phyloP scores from a whole-genome alignment of 2,888 invertebrate genomes.

The Microplitis deprimator region DNA sequence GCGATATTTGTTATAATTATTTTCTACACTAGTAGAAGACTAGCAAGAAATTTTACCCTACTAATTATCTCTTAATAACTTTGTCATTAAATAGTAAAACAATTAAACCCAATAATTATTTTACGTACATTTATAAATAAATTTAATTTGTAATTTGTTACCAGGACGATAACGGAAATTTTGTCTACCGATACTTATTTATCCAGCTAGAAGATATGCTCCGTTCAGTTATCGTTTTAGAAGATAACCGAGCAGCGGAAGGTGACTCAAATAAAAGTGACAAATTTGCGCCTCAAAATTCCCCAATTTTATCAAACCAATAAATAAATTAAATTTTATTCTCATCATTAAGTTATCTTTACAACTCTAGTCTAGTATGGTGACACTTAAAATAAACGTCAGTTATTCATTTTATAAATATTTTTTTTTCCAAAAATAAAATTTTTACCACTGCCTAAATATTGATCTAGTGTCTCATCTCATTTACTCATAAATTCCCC shows the following conservation, averaged over 20 bases:
- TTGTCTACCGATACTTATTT: conserved; percentile 86
- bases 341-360: neutral
- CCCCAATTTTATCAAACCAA: conserved; percentile 62
- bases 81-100: neutral
- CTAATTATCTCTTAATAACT: too few relatives aligned
- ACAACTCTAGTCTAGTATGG: neutral
- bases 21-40: too few relatives aligned
- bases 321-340: conserved; percentile 64
- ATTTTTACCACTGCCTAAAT: conserved; percentile 43
- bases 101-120: conserved; percentile 27
- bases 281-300: conserved; percentile 29
- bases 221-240: conserved; percentile 82
- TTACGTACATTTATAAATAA: too few relatives aligned
- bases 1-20: too few relatives aligned
- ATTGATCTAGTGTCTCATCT: neutral
- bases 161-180: conserved; percentile 83
- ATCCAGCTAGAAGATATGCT: conserved; percentile 87
- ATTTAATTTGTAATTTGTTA: conserved; percentile 59
- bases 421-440: conserved; percentile 39
- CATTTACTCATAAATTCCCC: neutral
- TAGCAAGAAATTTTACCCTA: too few relatives aligned
- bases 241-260: conserved; percentile 78
- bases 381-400: neutral
- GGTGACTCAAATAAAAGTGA: conserved; percentile 61
- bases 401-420: neutral